Evolutionary conservation across 2,113 vertebrate genomes (phyloP), one percentile per base, ranked within the genome.

Genomic region (Patagioenas fasciata): DNA sequence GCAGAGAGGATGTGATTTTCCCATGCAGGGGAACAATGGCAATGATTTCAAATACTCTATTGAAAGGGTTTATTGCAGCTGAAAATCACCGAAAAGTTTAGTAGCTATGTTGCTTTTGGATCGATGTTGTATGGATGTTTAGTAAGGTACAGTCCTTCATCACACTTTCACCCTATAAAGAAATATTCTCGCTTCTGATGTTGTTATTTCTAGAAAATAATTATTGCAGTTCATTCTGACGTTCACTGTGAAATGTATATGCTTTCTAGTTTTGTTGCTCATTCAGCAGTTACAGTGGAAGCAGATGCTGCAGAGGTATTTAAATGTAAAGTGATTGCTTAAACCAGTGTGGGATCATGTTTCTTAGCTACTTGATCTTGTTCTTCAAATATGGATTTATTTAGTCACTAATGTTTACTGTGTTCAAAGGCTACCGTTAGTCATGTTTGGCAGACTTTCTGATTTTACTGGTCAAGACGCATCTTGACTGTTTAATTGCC

Each of bases 361-460:
- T 96, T 96, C 96, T 73, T 65, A 91, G 90, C 69, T 95, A 88
- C 91, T 95, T 93, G 73, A 79, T 95, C 91, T 91, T 93, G 85
- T 91, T 93, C 92, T 91, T 91, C 90, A 95, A 89, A 92, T 92
- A 83, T 9, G 16, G 75, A 65, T 94, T 90, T 91, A 81, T 91
- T 86, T 93, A 95, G 85, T 81, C 66, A 79, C 65, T 93, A 38
- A 69, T 92, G 73, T 86, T 92, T 93, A 75, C 90, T 3, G 0
- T 91, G 74, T 83, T 92, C 85, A 96, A 92, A 96, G 67, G 40
- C 90, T 96, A 67, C 79, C 70, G 42, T 88, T 75, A 81, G 61
- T 84, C 84, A 84, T 71, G 28, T 69, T 93, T 96, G 90, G 77
- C 92, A 95, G 69, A 53, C 48, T 67, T 93, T 81, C 77, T 84